phyloP scores from a whole-genome alignment of 1,140 invertebrate species.

The Caligus rogercresseyi region DNA sequence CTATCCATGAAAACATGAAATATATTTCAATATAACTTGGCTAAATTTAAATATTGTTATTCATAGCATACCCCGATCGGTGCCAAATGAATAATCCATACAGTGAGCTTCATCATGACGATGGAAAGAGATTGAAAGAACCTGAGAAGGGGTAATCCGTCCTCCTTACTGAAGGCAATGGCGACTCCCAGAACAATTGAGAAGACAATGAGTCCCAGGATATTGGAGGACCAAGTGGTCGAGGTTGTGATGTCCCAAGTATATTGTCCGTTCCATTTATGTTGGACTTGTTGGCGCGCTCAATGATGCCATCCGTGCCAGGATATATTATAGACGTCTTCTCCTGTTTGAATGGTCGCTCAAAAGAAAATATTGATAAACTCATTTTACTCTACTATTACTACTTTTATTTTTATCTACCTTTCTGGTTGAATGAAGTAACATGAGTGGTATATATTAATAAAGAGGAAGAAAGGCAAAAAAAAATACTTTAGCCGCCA shows the following conservation, averaged over 20 bases:
- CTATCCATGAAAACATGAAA: too few species aligned
- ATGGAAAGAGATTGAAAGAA: slow-evolving; percentile 39
- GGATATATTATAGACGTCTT: not conserved
- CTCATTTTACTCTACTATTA: too few species aligned
- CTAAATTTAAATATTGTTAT: too few species aligned
- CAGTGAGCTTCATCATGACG: slow-evolving; percentile 20
- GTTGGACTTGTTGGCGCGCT: not conserved
- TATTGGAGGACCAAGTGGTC: slow-evolving; percentile 50
- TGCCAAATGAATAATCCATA: slow-evolving; percentile 27
- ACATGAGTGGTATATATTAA: too few species aligned
- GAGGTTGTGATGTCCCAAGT: slow-evolving; percentile 41
- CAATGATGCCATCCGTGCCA: not conserved
- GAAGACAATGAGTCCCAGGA: slow-evolving; percentile 58
- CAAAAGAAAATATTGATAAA: not conserved
- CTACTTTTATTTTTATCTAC: too few species aligned
- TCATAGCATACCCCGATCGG: slow-evolving; percentile 54
- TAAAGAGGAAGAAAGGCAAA: too few species aligned
- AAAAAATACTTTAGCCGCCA: too few species aligned
- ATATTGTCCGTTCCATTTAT: not conserved
- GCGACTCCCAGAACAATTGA: slow-evolving; percentile 56
- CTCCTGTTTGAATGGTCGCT: not conserved
- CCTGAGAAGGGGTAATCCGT: slow-evolving; percentile 46
- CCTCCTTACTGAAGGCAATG: slow-evolving; percentile 50
- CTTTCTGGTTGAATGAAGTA: too few species aligned
- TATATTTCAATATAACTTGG: too few species aligned